These are phyloP conservation scores for Drosophila atroscutellata DNA, from an alignment of 2,888 invertebrate genomes.

Conservation along the genomic window DNA sequence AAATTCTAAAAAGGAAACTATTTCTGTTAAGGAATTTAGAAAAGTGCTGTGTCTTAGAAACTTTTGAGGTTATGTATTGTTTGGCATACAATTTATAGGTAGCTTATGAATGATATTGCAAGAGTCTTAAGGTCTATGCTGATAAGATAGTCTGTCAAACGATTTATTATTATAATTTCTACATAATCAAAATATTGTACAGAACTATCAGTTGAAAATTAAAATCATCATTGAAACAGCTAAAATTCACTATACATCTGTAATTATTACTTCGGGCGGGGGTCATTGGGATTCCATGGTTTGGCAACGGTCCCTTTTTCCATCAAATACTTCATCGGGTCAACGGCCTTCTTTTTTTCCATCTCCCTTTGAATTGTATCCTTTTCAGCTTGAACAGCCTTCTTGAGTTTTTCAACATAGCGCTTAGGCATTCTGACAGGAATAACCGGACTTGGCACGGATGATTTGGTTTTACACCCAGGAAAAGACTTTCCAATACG, in stretches of 20 bases:
- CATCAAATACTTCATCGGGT: conserved; percentile 61
- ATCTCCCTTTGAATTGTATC: conserved; percentile 14
- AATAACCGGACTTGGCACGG: conserved; percentile 17
- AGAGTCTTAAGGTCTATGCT: neutral
- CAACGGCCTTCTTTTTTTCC: conserved; percentile 30
- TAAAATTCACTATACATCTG: neutral
- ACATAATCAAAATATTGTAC: neutral
- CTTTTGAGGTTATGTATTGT: neutral
- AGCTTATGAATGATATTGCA: neutral
- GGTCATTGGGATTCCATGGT: conserved; percentile 50
- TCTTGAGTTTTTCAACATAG: conserved; percentile 10
- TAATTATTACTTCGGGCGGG: neutral
- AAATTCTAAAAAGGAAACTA: too few species aligned
- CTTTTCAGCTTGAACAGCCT: conserved; percentile 15
- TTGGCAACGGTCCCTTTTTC: conserved; percentile 26
- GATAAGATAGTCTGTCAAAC: neutral
- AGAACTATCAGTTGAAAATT: neutral
- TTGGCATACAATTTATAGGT: neutral
- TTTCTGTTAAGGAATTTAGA: too few species aligned
- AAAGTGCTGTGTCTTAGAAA: neutral
- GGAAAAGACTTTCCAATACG: conserved; percentile 29
- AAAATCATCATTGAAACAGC: neutral
- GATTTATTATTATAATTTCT: neutral
- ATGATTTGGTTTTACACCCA: conserved; percentile 20
- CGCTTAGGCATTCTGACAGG: conserved; percentile 45